A percentile compares a stretch with the other conserved stretches of the same genome.
These are phyloP conservation scores for Lucinisca nassula DNA, from an alignment of 2,888 invertebrate species.

Conservation along the genomic window DNA sequence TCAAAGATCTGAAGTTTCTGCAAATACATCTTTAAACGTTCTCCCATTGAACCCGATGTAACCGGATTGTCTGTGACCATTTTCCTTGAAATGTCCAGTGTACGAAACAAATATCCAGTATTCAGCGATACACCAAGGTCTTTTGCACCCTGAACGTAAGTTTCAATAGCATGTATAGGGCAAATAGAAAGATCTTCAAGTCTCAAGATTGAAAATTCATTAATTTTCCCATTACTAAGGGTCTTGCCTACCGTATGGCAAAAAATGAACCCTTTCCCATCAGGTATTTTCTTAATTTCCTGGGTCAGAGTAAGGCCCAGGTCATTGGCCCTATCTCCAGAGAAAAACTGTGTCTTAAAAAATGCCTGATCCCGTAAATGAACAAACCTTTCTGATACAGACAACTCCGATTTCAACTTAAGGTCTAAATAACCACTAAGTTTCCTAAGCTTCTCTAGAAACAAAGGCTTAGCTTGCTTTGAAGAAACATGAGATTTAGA, in stretches of 20 bases:
- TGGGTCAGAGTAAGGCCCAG: background rate
- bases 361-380: background rate
- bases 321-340: constrained; percentile 6
- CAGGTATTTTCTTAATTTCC: background rate
- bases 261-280: constrained; percentile 4
- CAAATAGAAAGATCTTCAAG: background rate
- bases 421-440: background rate
- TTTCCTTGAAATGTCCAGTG: background rate
- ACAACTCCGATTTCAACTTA: background rate
- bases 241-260: background rate
- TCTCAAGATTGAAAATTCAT: background rate
- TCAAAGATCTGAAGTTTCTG: background rate
- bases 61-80: background rate
- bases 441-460: background rate
- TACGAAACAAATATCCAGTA: constrained; percentile 13
- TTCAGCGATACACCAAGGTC: background rate
- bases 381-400: background rate
- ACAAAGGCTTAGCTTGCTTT: constrained; percentile 1
- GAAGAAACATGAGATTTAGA: background rate
- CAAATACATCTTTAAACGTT: background rate
- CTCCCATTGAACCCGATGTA: background rate
- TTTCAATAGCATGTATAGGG: background rate
- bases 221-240: background rate
- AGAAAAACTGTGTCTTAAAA: background rate
- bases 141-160: background rate